Percentiles rank a stretch among this genome's conserved stretches.
Conservation (phyloP, 1,140 invertebrate species). For the Drosophila malerkotliana region DNA sequence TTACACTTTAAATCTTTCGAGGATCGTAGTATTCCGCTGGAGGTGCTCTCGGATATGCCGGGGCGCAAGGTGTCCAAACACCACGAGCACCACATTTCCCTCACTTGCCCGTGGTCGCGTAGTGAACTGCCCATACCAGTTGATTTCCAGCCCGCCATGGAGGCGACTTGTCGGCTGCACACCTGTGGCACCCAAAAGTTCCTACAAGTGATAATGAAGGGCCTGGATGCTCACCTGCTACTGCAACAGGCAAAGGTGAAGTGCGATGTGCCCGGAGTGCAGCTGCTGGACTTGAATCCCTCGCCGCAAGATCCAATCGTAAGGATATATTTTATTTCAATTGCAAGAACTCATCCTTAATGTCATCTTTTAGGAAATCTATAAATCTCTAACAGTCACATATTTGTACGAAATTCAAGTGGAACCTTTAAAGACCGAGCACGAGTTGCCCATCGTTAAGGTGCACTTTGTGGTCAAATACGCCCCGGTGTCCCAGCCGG, state of each 20-base stretch:
- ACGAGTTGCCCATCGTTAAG: constrained; percentile 86
- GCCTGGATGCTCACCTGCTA: constrained; percentile 86
- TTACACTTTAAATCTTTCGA: constrained; percentile 89
- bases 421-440: constrained; percentile 85
- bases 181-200: constrained; percentile 93
- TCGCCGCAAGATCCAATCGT: constrained; percentile 72
- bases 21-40: constrained; percentile 86
- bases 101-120: constrained; percentile 90
- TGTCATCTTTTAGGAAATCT: constrained; percentile 61
- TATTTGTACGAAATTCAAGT: constrained; percentile 88
- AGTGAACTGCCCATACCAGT: constrained; percentile 88
- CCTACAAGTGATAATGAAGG: constrained; percentile 90
- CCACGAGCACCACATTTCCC: constrained; percentile 84
- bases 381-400: constrained; percentile 87
- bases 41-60: constrained; percentile 89
- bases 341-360: not conserved
- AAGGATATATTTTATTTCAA: constrained; percentile 3
- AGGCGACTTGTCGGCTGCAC: constrained; percentile 90
- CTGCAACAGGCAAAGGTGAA: constrained; percentile 87
- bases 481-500: constrained; percentile 84
- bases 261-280: constrained; percentile 85
- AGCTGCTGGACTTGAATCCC: constrained; percentile 88
- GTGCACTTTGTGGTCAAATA: constrained; percentile 89
- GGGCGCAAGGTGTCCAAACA: constrained; percentile 86
- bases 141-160: constrained; percentile 92